Evolutionary conservation across 2,113 vertebrate species (phyloP).

Genomic region (Pteropus alecto): DNA sequence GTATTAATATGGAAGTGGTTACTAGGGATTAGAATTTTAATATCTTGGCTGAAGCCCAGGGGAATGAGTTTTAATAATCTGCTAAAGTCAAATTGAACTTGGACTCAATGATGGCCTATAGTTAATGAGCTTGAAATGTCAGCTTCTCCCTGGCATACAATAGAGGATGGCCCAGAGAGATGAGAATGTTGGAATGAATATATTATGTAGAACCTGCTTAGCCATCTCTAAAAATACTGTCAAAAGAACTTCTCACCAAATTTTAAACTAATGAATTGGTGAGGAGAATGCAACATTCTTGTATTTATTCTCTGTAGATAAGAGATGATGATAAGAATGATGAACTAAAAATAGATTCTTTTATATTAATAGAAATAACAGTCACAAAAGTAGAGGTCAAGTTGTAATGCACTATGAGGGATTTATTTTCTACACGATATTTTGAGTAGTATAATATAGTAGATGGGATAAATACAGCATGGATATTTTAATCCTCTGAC

Average conservation of each 20-base stretch:
- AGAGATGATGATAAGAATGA: neutral
- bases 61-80: constrained; percentile 1
- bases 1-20: neutral
- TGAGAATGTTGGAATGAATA: neutral
- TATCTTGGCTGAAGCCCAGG: neutral
- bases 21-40: neutral
- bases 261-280: neutral
- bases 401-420: neutral
- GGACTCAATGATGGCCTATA: neutral
- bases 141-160: neutral
- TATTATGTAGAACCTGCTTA: neutral
- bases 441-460: neutral
- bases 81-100: constrained; percentile 8
- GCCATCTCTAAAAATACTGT: neutral
- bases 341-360: neutral
- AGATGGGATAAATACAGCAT: neutral
- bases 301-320: neutral
- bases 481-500: neutral
- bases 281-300: neutral
- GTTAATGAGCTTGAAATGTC: constrained; percentile 7
- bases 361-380: neutral
- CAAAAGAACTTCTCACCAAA: neutral
- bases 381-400: neutral
- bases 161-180: neutral
- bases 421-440: neutral